Evolutionary conservation across 2,797 vertebrate species (phyloP).

Genomic region (Yasuhikotakia modesta): DNA sequence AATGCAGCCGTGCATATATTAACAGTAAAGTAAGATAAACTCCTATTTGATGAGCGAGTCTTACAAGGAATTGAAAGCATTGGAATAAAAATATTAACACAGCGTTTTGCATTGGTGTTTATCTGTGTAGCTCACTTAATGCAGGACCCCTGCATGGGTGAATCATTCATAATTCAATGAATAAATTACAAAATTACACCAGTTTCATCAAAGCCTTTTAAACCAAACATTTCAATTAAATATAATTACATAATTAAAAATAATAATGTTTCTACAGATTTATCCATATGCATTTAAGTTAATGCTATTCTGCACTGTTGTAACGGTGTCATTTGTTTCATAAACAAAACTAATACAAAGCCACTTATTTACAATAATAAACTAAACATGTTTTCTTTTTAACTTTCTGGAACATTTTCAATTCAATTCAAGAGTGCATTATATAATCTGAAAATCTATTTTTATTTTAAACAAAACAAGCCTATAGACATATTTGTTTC

Average conservation of each 20-base stretch:
- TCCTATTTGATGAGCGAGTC: conserved; percentile 19
- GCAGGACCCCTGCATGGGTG: conserved; percentile 59
- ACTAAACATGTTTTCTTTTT: background rate
- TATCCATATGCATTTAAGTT: background rate
- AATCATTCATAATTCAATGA: conserved; percentile 57
- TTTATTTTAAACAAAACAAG: background rate
- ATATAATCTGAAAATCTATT: background rate
- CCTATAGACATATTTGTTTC: background rate
- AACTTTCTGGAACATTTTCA: background rate
- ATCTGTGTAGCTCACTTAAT: conserved; percentile 57
- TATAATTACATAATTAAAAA: conserved; percentile 55
- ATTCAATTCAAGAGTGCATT: background rate
- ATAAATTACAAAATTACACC: conserved; percentile 61
- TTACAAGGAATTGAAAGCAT: background rate
- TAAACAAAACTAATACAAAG: background rate
- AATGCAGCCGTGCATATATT: conserved; percentile 63
- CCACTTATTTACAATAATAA: background rate
- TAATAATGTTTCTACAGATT: conserved; percentile 11
- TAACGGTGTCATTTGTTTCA: background rate
- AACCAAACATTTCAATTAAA: conserved; percentile 45
- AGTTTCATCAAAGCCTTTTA: conserved; percentile 57
- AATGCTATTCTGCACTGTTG: background rate
- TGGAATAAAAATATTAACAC: background rate
- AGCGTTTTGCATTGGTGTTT: background rate
- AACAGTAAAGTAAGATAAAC: conserved; percentile 47